Base-by-base conservation (phyloP, 1,140 invertebrate species). In the Meloidogyne floridensis region DNA sequence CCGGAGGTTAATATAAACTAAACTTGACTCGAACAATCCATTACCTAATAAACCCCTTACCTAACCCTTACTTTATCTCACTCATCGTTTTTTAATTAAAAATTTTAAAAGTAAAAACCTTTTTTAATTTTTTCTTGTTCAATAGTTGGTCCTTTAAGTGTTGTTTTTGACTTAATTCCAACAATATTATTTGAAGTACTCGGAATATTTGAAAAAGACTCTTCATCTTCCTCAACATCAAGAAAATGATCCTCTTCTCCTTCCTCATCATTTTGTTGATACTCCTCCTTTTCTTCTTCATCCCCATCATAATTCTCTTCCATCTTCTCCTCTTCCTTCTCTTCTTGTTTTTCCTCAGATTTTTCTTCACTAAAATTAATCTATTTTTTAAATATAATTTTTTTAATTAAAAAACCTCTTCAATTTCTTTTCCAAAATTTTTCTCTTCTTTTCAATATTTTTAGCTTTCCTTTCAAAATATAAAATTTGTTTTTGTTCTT, bases 401-500 rank as follows among this genome's bases (percentile, higher is more conserved):
- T 3, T 47, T 47, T 47, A 47, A 47, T 4, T 15, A 73, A 51
- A 18, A 73, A 73, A 47, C 11, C 3, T 15, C 5, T 4, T 73
- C 32, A 73, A 18, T 47, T 15, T 47, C n/a, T 47, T 73, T 32
- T 70, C 51, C 11, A 97, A 91, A 87, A 96, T 92, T 91, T 95
- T 96, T 85, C 92, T 93, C 90, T 96, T 96, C 0, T 94, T 91
- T 6, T 91, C 90, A 56, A 93, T 89, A 90, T 96, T 94, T 72
- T 92, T 91, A 0, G 93, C 93, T 91, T 95, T 96, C 79, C 93
- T 92, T 80, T 93, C 90, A 90, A 94, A 98, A 1, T 93, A 92
- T 81, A 93, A 93, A 51, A 94, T 92, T 84, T 98, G 96, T 80
- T 93, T 93, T 82, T 92, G 92, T 91, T 98, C 96, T 53, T 94